Percentiles rank a stretch among this genome's conserved stretches.
Evolutionary conservation across 2,797 vertebrate genomes (phyloP).

Genomic region (Delichon dasypus): DNA sequence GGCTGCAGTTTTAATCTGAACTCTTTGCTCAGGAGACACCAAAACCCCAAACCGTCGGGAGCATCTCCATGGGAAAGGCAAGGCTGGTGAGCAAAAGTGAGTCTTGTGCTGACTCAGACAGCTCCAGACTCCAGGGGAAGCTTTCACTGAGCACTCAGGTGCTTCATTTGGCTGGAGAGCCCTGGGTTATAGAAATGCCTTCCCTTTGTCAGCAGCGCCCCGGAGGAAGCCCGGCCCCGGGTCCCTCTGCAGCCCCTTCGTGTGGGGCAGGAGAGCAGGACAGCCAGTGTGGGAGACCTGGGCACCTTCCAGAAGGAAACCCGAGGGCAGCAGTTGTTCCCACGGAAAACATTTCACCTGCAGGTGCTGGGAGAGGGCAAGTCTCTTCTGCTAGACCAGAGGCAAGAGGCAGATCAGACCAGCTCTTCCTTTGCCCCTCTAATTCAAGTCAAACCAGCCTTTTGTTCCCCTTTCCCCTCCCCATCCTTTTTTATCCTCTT

Average conservation of each 20-base stretch:
- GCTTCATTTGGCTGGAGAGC: neutral
- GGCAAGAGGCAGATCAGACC: constrained; percentile 66
- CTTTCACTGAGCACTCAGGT: neutral
- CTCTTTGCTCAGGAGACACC: neutral
- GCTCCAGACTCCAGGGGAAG: constrained; percentile 25
- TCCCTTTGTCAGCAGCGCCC: neutral
- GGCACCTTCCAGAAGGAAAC: constrained; percentile 49
- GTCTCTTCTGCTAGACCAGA: constrained; percentile 56
- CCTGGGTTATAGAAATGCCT: neutral
- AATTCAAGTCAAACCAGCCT: constrained; percentile 66
- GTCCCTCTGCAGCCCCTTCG: neutral
- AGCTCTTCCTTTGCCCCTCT: constrained; percentile 67
- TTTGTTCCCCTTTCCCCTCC: constrained; percentile 54
- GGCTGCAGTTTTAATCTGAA: neutral
- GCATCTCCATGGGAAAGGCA: constrained; percentile 1
- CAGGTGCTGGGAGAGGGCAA: constrained; percentile 61
- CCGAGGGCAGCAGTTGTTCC: constrained; percentile 60
- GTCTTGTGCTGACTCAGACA: constrained; percentile 11
- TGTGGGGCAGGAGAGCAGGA: neutral
- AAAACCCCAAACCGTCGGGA: neutral
- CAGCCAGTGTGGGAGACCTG: constrained; percentile 21
- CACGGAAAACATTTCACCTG: constrained; percentile 65
- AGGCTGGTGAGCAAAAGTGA: neutral
- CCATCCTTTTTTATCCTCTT: constrained; percentile 70
- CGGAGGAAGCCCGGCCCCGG: neutral